phyloP scores from a whole-genome alignment of 2,113 vertebrate species.

The Pterocles burchelli region DNA sequence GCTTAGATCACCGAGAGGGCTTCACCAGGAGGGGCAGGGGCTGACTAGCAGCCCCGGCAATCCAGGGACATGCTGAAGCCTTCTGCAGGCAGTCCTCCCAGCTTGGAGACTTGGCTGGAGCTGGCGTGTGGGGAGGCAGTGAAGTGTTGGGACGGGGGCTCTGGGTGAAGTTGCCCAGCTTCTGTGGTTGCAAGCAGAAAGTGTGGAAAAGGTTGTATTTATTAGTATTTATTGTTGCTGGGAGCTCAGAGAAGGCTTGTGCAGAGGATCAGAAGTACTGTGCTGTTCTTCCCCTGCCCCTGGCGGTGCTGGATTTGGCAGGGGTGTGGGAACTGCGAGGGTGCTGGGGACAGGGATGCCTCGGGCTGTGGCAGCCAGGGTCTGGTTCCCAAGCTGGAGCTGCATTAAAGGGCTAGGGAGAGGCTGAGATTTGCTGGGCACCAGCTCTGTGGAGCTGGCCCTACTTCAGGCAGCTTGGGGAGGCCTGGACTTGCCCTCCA shows the following conservation, averaged over 20 bases:
- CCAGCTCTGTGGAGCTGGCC: neutral
- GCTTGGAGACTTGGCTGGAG: neutral
- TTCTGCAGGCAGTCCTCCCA: neutral
- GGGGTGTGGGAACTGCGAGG: neutral
- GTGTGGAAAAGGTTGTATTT: slow-evolving; percentile 38
- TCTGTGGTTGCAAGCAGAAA: fast-evolving
- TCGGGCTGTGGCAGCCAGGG: fast-evolving
- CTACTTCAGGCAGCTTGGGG: neutral
- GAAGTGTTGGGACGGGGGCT: neutral
- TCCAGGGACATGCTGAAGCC: neutral
- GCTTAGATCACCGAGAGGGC: neutral
- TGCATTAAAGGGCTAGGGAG: neutral
- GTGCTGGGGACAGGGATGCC: too few species aligned
- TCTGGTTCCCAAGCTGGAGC: neutral
- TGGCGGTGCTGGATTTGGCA: neutral
- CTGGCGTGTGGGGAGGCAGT: neutral
- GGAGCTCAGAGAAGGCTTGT: neutral
- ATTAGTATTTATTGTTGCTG: slow-evolving; percentile 68
- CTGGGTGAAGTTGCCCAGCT: neutral
- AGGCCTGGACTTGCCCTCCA: neutral
- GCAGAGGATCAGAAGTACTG: neutral
- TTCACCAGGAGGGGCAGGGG: neutral
- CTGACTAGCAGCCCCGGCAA: neutral
- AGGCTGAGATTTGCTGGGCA: neutral
- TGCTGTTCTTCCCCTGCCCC: neutral